Conservation (phyloP, 2,797 vertebrate species). For the Heteromormyrus szaboi region DNA sequence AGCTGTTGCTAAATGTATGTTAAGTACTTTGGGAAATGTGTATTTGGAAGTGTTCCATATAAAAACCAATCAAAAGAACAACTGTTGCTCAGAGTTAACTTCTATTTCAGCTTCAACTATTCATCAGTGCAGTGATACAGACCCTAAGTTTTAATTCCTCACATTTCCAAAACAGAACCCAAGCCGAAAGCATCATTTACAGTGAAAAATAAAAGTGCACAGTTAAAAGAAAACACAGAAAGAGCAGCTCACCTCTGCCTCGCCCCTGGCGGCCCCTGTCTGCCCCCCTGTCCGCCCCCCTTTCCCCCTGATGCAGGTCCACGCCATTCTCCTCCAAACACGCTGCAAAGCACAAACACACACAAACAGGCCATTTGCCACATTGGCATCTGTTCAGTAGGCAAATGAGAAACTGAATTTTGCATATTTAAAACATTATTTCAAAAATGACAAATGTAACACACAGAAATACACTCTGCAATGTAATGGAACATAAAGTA, state of each 20-base stretch:
- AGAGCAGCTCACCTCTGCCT: conserved; percentile 74
- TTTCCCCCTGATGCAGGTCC: conserved; percentile 75
- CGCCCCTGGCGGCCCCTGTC: conserved; percentile 80
- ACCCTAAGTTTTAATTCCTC: background rate
- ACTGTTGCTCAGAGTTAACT: background rate
- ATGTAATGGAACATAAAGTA: background rate
- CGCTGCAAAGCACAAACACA: conserved; percentile 53
- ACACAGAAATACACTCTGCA: background rate
- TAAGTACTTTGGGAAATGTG: background rate
- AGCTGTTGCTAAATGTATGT: background rate
- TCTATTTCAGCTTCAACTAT: background rate
- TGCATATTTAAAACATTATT: background rate
- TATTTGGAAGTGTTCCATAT: background rate
- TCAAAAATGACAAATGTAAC: background rate
- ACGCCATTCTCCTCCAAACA: conserved; percentile 86
- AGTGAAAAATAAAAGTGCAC: background rate
- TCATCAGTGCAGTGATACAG: background rate
- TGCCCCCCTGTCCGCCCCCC: conserved; percentile 73
- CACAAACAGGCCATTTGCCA: background rate
- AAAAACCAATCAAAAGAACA: background rate
- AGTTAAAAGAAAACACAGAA: background rate
- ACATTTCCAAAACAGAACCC: background rate
- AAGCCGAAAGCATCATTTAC: background rate
- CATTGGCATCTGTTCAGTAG: background rate
- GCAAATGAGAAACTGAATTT: background rate